These are phyloP conservation scores for Pantherophis alleghaniensis DNA, from an alignment of 2,797 vertebrate species.

Conservation along the genomic window DNA sequence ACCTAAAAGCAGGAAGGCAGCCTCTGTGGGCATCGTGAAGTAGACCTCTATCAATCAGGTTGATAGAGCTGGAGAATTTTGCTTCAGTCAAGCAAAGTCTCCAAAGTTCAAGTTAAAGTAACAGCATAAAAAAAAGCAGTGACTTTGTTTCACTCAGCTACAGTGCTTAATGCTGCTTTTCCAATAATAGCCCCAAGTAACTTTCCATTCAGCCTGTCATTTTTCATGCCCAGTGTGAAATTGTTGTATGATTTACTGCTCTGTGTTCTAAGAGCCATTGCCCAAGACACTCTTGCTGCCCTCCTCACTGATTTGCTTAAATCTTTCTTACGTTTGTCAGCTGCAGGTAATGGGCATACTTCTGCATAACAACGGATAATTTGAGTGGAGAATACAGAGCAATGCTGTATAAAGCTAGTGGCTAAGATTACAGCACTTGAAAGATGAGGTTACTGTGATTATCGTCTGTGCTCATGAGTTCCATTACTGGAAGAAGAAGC, in stretches of 20 bases:
- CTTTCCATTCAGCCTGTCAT: slow-evolving; percentile 58
- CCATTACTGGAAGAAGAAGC: slow-evolving; percentile 90
- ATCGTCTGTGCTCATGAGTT: slow-evolving; percentile 86
- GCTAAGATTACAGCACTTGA: slow-evolving; percentile 93
- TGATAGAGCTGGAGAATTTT: slow-evolving; percentile 29
- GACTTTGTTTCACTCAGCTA: slow-evolving; percentile 58
- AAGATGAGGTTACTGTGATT: slow-evolving; percentile 90
- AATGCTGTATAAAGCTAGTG: slow-evolving; percentile 83
- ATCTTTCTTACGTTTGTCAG: slow-evolving; percentile 75
- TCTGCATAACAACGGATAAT: slow-evolving; percentile 80
- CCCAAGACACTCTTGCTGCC: slow-evolving; percentile 51
- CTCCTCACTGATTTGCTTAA: slow-evolving; percentile 75
- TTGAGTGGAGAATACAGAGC: slow-evolving; percentile 79
- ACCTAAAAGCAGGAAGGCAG: background rate
- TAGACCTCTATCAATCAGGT: background rate
- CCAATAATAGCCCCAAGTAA: slow-evolving; percentile 71
- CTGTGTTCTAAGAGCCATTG: slow-evolving; percentile 49
- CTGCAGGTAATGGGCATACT: slow-evolving; percentile 75
- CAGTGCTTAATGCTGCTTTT: slow-evolving; percentile 46
- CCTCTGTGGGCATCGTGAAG: background rate
- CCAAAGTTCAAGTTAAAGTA: slow-evolving; percentile 54
- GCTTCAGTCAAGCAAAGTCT: slow-evolving; percentile 46
- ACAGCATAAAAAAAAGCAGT: slow-evolving; percentile 44
- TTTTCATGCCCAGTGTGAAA: slow-evolving; percentile 64
- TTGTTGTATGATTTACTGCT: slow-evolving; percentile 65